phyloP scores from a whole-genome alignment of 2,888 invertebrate species.

The Capitulum mitella region DNA sequence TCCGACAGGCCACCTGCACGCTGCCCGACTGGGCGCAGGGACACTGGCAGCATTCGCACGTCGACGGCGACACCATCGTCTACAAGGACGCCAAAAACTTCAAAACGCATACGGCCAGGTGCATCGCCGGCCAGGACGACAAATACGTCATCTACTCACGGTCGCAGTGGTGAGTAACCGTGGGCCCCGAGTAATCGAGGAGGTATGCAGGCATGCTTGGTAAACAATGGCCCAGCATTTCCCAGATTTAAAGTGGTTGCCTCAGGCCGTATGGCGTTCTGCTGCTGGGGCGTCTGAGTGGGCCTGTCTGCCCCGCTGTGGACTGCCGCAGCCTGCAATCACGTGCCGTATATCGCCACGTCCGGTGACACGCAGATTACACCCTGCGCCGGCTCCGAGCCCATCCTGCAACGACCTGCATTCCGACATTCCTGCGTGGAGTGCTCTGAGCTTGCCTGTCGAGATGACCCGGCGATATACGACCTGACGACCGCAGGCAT shows the following conservation, averaged over 20 bases:
- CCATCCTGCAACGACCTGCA: background rate
- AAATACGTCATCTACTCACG: conserved; percentile 50
- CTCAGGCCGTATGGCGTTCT: too few species aligned
- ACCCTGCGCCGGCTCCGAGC: background rate
- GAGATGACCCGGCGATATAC: too few species aligned
- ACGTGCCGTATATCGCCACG: background rate
- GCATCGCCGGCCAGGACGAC: conserved; percentile 45
- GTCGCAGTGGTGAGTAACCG: conserved; percentile 51
- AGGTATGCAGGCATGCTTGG: too few species aligned
- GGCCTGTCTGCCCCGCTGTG: background rate
- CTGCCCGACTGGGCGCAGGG: conserved; percentile 59
- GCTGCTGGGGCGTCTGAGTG: background rate
- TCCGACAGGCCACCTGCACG: conserved; percentile 41
- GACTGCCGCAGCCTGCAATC: background rate
- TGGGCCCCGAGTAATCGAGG: too few species aligned
- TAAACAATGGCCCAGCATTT: too few species aligned
- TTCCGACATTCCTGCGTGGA: too few species aligned
- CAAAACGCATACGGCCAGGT: conserved; percentile 51
- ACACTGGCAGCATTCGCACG: conserved; percentile 53
- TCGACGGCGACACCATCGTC: conserved; percentile 46
- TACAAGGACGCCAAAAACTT: conserved; percentile 51
- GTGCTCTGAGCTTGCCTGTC: too few species aligned
- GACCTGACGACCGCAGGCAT: too few species aligned
- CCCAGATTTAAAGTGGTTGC: too few species aligned
- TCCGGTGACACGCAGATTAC: background rate